phyloP scores from a whole-genome alignment of 2,888 invertebrate genomes.

The Acleris laterana region DNA sequence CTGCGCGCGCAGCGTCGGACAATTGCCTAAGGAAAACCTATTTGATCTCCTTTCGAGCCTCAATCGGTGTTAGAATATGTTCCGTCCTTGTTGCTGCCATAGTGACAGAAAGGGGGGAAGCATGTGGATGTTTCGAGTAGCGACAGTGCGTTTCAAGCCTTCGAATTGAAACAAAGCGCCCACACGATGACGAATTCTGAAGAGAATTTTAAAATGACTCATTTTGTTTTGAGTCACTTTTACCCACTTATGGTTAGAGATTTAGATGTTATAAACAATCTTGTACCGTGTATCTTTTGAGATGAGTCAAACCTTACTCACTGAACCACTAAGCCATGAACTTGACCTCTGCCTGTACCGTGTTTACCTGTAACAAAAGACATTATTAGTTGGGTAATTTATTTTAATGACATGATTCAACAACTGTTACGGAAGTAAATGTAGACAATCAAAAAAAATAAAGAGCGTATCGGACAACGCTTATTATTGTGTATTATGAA shows the following conservation, averaged over 20 bases:
- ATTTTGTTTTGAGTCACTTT: constrained; percentile 19
- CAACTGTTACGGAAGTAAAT: constrained; percentile 18
- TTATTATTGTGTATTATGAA: too few species aligned
- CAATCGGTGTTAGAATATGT: constrained; percentile 50
- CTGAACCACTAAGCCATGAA: constrained; percentile 8
- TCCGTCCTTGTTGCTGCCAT: constrained; percentile 46
- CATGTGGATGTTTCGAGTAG: not conserved
- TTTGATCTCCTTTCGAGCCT: constrained; percentile 44
- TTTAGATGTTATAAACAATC: not conserved
- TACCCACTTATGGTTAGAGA: constrained; percentile 3
- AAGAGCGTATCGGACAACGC: not conserved
- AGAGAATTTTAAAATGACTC: constrained; percentile 16
- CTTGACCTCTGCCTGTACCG: constrained; percentile 16
- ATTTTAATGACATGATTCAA: constrained; percentile 27
- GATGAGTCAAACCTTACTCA: constrained; percentile 39
- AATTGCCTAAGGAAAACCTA: constrained; percentile 56
- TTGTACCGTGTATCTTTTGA: constrained; percentile 24
- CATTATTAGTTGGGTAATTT: constrained; percentile 15
- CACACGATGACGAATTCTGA: constrained; percentile 17
- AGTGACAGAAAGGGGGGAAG: constrained; percentile 39
- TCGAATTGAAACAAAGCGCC: constrained; percentile 27
- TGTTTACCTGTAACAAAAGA: constrained; percentile 43
- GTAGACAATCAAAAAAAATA: constrained; percentile 13
- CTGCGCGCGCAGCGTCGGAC: constrained; percentile 76
- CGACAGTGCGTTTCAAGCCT: constrained; percentile 8